Evolutionary conservation across 2,888 invertebrate genomes (phyloP), one percentile per base, ranked within the genome.

Genomic region (Drosophila pseudotalamancana): DNA sequence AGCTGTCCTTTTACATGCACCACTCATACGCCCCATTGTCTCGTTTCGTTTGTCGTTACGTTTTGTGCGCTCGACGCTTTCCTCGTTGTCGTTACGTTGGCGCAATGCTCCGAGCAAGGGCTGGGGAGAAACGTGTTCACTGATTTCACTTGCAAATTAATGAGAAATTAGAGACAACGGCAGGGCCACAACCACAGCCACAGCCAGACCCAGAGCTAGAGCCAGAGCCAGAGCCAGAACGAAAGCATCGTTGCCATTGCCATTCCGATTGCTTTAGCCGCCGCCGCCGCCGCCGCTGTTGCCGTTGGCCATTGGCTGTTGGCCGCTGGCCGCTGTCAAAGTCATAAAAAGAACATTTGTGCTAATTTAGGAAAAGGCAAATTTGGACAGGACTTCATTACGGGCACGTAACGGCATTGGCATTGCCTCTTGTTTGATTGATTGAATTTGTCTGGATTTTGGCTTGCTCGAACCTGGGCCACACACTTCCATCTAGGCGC

Each of bases 121-220:
- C 18, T 25, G 23, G 23, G 14, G 51, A 19, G 40, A 49, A 42
- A 63, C 66, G 56, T 75, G 85, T 67, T 82, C 83, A 80, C 83
- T 85, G 85, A 90, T 90, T 90, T 89, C 82, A 90, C 89, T 90
- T 90, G 86, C 89, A 90, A 89, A 90, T 90, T 90, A 89, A 89
- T 90, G 88, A 86, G 84, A 90, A 88, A 89, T 90, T 89, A 88
- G 86, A 88, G 80, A 88, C 85, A 84, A 83, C 82, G 80, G 56
- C 56, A 43, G 69, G 59, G 53, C 55, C 34, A n/a, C n/a, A n/a
- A n/a, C n/a, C n/a, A n/a, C n/a, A n/a, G n/a, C n/a, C n/a, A n/a
- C n/a, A n/a, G n/a, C n/a, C n/a, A n/a, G 46, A 39, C n/a, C n/a
- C 25, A 66, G 34, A 43, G 42, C 6, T 39, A 53, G 55, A 37